phyloP scores from a whole-genome alignment of 2,888 invertebrate species.

The Anorthoa munda region DNA sequence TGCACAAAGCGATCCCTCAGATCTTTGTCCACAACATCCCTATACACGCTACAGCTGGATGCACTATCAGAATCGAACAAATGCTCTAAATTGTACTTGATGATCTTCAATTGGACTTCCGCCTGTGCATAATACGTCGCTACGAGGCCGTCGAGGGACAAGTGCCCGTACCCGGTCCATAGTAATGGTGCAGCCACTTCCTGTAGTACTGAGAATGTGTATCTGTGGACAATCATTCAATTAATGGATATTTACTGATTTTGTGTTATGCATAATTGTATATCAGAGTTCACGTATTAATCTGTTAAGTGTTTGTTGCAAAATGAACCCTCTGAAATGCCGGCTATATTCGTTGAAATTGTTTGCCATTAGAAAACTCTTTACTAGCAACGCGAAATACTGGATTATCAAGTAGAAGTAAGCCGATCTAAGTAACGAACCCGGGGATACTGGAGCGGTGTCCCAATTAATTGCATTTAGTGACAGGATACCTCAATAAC shows the following conservation, averaged over 20 bases:
- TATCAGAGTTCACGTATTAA: too few species aligned
- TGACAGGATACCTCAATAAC: too few species aligned
- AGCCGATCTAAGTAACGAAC: too few species aligned
- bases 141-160: slow-evolving; percentile 69
- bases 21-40: slow-evolving; percentile 62
- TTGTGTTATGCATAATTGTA: neutral
- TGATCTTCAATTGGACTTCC: slow-evolving; percentile 73
- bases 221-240: slow-evolving; percentile 66
- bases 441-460: too few species aligned
- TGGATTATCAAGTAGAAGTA: too few species aligned
- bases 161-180: slow-evolving; percentile 73
- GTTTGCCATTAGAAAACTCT: neutral
- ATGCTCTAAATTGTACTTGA: slow-evolving; percentile 72
- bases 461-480: too few species aligned
- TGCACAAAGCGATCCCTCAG: slow-evolving; percentile 65
- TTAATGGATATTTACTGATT: neutral
- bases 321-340: neutral
- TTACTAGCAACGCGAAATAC: neutral
- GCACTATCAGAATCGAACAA: slow-evolving; percentile 58
- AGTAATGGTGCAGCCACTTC: slow-evolving; percentile 59
- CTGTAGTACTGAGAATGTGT: slow-evolving; percentile 57
- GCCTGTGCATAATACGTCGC: slow-evolving; percentile 74
- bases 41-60: slow-evolving; percentile 43
- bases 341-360: too few species aligned
- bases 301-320: neutral